Conservation (phyloP, 2,113 vertebrate species). For the Micronycteris hirsuta region DNA sequence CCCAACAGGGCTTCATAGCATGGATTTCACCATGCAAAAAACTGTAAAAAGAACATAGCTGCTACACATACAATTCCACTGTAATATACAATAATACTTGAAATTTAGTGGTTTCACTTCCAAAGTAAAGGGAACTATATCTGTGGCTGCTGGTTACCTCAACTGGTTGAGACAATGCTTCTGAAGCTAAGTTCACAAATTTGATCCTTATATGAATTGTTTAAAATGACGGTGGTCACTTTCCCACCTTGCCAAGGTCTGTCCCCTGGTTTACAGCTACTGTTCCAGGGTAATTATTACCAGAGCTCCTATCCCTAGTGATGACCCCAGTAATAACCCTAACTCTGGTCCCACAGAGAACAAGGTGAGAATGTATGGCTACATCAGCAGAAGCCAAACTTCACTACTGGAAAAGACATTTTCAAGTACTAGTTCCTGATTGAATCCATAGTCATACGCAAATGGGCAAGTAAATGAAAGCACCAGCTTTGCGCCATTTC, state of each 20-base stretch:
- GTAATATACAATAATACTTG: neutral
- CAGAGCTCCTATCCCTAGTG: neutral
- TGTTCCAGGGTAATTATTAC: neutral
- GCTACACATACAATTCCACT: neutral
- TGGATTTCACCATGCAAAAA: neutral
- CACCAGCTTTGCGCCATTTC: neutral
- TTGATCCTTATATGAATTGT: neutral
- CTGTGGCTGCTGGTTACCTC: neutral
- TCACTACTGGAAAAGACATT: neutral
- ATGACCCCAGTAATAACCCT: neutral
- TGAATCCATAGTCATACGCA: neutral
- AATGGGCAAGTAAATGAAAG: constrained; percentile 1
- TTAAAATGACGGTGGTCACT: neutral
- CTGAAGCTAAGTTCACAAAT: constrained; percentile 4
- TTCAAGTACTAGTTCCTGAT: neutral
- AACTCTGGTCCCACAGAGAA: neutral
- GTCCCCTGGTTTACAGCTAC: neutral
- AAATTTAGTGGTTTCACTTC: neutral
- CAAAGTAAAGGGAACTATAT: neutral
- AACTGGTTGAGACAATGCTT: neutral
- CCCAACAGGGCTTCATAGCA: neutral
- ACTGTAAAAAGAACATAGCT: neutral
- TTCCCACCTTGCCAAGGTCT: neutral
- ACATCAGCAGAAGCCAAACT: neutral
- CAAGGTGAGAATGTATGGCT: neutral